phyloP scores from a whole-genome alignment of 1,140 invertebrate genomes.

The Drosophila quadrilineata region DNA sequence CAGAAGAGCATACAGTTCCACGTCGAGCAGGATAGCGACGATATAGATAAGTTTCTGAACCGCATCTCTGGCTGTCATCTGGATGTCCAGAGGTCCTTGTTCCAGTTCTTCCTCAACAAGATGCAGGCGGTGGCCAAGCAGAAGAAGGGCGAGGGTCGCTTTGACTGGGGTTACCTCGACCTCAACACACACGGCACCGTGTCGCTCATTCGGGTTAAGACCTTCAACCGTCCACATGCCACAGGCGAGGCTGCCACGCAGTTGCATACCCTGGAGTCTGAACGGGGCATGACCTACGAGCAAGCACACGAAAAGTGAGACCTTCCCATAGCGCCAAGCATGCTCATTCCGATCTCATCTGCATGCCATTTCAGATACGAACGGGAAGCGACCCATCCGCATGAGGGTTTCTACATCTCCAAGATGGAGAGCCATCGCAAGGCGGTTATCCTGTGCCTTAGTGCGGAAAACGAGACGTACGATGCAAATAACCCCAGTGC shows the following conservation, averaged over 20 bases:
- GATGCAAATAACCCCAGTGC: not conserved
- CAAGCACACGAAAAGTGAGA: constrained; percentile 87
- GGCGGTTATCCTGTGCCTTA: constrained; percentile 51
- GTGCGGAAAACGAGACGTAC: not conserved
- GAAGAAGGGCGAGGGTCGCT: constrained; percentile 89
- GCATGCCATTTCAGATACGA: constrained; percentile 15
- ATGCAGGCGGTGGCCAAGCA: constrained; percentile 91
- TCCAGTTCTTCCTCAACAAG: constrained; percentile 98
- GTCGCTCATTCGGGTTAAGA: constrained; percentile 87
- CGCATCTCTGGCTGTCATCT: constrained; percentile 98
- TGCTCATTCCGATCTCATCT: no score
- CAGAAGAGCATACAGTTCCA: constrained; percentile 85
- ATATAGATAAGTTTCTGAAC: constrained; percentile 99
- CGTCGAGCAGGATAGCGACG: constrained; percentile 97
- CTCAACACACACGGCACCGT: constrained; percentile 95
- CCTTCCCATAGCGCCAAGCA: no score
- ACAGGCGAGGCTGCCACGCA: constrained; percentile 95
- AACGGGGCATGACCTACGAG: constrained; percentile 93
- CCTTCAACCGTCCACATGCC: constrained; percentile 91
- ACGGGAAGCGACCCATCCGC: constrained; percentile 17
- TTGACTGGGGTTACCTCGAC: constrained; percentile 95
- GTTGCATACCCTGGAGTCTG: constrained; percentile 94
- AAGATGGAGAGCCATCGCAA: constrained; percentile 39
- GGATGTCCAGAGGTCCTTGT: constrained; percentile 96
- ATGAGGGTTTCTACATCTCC: constrained; percentile 56